Conservation (phyloP, 2,888 invertebrate genomes). For the Ephialtes manifestator region DNA sequence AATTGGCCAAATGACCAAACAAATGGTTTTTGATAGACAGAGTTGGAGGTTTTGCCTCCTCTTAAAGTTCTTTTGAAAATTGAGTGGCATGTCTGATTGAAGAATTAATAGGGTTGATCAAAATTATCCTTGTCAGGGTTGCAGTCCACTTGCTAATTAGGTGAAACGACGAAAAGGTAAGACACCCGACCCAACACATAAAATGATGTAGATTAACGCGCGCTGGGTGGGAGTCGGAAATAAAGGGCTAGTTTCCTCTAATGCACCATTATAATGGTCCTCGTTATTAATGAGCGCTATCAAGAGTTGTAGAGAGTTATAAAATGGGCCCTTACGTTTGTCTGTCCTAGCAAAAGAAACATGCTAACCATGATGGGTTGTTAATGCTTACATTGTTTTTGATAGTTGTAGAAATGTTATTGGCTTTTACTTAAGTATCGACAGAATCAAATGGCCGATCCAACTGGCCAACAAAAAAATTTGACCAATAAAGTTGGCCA, state of each 20-base stretch:
- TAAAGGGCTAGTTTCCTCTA: constrained; percentile 75
- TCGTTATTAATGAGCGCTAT: constrained; percentile 80
- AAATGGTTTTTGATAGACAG: too few species aligned
- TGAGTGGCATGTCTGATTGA: too few species aligned
- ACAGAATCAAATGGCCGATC: too few species aligned
- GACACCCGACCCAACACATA: constrained; percentile 21
- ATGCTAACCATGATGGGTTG: not conserved
- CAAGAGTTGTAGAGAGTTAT: constrained; percentile 60
- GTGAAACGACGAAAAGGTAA: too few species aligned
- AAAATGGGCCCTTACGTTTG: not conserved
- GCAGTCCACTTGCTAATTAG: too few species aligned
- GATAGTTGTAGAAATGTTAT: not conserved
- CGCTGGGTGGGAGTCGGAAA: constrained; percentile 18
- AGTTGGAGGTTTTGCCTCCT: too few species aligned
- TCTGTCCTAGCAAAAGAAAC: not conserved
- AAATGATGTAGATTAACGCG: constrained; percentile 28
- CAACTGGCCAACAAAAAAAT: too few species aligned
- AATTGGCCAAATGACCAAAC: too few species aligned
- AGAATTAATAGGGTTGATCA: too few species aligned
- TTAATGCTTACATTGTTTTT: not conserved
- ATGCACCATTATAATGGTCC: constrained; percentile 82
- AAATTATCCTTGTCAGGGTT: too few species aligned
- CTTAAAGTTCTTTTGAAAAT: too few species aligned
- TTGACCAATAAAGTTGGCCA: too few species aligned
- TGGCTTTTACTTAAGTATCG: not conserved